Base-by-base conservation (phyloP, 2,113 vertebrate genomes). In the Epinephelus cyanopodus region DNA sequence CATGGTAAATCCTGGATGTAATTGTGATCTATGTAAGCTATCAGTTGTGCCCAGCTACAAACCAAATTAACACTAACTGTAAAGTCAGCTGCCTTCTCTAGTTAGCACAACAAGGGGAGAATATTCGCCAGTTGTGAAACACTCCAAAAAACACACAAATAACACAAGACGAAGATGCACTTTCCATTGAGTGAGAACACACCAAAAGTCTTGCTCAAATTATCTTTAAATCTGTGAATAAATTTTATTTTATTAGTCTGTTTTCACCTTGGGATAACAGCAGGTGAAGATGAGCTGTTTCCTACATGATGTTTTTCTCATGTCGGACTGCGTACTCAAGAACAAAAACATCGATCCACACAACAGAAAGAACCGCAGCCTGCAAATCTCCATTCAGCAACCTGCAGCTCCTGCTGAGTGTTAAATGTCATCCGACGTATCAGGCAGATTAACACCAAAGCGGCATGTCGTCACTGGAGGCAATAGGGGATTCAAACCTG, bases 341-440 rank as follows among this genome's bases (percentile, higher is more conserved):
- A 29, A 61, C 4, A 18, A 21, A 23, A 39, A 66, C 17, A 23
- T 27, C 2, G 7, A 3, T 23, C 4, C n/a, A 9, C 56, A n/a
- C 47, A 53, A 52, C 47, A 57, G 54, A 21, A 29, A 65, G 53
- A 63, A n/a, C 21, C 14, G 21, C 45, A 45, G 3, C 48, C 6
- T 7, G 4, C 23, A 52, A 39, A 53, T 50, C 25, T 33, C 1
- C 6, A 2, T 13, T 25, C 53, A 12, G 17, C 23, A 4, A 33
- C 14, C 8, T 6, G 9, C 8, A 3, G 9, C 8, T 27, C 13
- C 68, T 23, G 62, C 21, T 7, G 23, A 29, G 48, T 39, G 50
- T 61, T 82, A 87, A 91, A 90, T 77, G 88, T 87, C 90, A 93
- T 64, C 19, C 23, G 9, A 48, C 69, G 47, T 73, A 53, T 78